These are phyloP conservation scores for Drosophila kokeensis DNA, from an alignment of 2,888 invertebrate species.

Conservation along the genomic window DNA sequence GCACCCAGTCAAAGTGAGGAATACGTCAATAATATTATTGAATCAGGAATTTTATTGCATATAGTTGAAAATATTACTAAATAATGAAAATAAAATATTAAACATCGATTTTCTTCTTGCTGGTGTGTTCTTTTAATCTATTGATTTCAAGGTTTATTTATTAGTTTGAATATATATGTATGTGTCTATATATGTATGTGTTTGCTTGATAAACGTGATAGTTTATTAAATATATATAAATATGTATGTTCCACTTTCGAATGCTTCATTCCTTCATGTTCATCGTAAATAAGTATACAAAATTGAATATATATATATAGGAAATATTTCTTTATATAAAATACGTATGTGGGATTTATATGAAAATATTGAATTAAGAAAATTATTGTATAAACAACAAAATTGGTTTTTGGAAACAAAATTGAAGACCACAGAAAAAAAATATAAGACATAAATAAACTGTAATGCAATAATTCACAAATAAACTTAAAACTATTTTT, in stretches of 20 bases:
- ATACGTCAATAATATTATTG: constrained; percentile 10
- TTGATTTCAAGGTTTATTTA: constrained; percentile 67
- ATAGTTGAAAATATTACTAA: constrained; percentile 29
- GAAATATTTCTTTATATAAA: constrained; percentile 32
- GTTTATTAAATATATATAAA: constrained; percentile 59
- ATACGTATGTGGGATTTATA: constrained; percentile 39
- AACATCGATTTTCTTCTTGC: constrained; percentile 11
- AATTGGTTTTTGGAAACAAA: constrained; percentile 28
- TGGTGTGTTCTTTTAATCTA: constrained; percentile 53
- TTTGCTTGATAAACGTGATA: constrained; percentile 49
- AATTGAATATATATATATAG: constrained; percentile 43
- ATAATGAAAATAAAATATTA: constrained; percentile 35
- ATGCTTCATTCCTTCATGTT: constrained; percentile 42
- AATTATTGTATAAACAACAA: constrained; percentile 24
- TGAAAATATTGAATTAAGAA: constrained; percentile 33
- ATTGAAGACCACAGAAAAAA: constrained; percentile 27
- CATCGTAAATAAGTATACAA: constrained; percentile 27
- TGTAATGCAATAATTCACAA: constrained; percentile 63
- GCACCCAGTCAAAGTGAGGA: background rate
- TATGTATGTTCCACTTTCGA: constrained; percentile 54
- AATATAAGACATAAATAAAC: constrained; percentile 60
- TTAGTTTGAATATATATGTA: constrained; percentile 47
- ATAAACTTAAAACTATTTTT: constrained; percentile 62
- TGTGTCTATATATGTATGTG: constrained; percentile 40
- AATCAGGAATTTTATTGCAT: constrained; percentile 53